These are phyloP conservation scores for Artibeus lituratus DNA, from an alignment of 2,797 vertebrate species.

Conservation along the genomic window DNA sequence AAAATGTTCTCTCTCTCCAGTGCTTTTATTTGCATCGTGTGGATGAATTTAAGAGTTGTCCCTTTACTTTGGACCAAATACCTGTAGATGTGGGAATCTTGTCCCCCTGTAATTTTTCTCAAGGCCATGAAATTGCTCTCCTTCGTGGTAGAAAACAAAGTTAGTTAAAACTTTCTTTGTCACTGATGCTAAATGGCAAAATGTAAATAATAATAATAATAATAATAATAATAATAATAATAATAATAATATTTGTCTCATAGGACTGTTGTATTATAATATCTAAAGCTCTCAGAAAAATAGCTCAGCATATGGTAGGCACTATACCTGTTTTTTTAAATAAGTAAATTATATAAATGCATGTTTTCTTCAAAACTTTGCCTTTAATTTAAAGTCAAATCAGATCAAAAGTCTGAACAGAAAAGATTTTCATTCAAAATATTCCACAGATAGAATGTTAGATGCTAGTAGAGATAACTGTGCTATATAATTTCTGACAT, in stretches of 20 bases:
- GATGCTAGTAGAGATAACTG: not conserved
- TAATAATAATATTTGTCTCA: not conserved
- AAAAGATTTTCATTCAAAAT: not conserved
- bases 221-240: not conserved
- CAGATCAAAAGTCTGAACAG: not conserved
- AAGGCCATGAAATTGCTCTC: not conserved
- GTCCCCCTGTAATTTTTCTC: not conserved
- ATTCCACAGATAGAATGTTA: not conserved
- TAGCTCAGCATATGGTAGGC: not conserved
- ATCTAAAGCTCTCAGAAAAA: not conserved
- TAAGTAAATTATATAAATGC: not conserved
- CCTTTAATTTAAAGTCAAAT: not conserved
- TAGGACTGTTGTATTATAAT: not conserved
- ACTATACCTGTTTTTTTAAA: not conserved
- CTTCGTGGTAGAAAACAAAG: not conserved
- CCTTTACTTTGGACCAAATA: not conserved
- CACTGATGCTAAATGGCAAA: not conserved
- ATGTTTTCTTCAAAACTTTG: not conserved
- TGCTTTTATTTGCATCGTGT: not conserved
- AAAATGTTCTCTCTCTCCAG: not conserved
- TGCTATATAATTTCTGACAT: not conserved
- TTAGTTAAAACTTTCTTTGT: not conserved
- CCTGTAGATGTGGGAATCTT: not conserved
- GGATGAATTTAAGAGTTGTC: not conserved
- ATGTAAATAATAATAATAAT: not conserved